Percentiles rank a stretch among this genome's conserved stretches.
Evolutionary conservation across 1,140 invertebrate species (phyloP).

Genomic region (Episyrphus balteatus): DNA sequence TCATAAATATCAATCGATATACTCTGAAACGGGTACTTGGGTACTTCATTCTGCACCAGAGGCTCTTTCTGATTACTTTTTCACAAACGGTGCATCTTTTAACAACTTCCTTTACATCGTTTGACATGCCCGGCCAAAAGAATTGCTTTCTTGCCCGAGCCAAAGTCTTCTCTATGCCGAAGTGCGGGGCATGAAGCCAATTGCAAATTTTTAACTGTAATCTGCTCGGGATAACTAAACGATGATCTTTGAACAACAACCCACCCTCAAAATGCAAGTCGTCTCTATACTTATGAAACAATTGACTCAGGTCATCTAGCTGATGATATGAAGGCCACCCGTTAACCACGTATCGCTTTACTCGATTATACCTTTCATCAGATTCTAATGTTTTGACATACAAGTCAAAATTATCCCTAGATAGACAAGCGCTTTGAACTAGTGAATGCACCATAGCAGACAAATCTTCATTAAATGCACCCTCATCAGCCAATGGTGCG

Average conservation of each 20-base stretch:
- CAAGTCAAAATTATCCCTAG: conserved; percentile 1
- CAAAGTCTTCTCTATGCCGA: too few species aligned
- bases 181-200: too few species aligned
- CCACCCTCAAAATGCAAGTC: too few species aligned
- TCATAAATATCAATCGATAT: conserved; percentile 1
- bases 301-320: too few species aligned
- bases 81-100: conserved; percentile 6
- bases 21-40: conserved; percentile 2
- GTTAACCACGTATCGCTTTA: conserved; percentile 1
- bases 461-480: conserved; percentile 5
- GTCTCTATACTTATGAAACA: too few species aligned
- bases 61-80: conserved; percentile 8
- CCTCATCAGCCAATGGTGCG: conserved; percentile 3
- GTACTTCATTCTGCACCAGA: background rate
- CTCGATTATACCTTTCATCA: background rate
- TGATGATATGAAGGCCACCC: conserved; percentile 1
- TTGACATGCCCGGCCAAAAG: conserved; percentile 5
- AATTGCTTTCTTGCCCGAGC: too few species aligned
- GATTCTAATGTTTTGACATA: too few species aligned
- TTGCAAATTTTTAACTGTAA: too few species aligned
- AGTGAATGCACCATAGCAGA: conserved; percentile 7
- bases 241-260: too few species aligned
- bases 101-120: conserved; percentile 2
- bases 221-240: too few species aligned
- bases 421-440: background rate